Evolutionary conservation across 2,113 vertebrate species (phyloP), one percentile per base, ranked within the genome.

Genomic region (Ifrita kowaldi): DNA sequence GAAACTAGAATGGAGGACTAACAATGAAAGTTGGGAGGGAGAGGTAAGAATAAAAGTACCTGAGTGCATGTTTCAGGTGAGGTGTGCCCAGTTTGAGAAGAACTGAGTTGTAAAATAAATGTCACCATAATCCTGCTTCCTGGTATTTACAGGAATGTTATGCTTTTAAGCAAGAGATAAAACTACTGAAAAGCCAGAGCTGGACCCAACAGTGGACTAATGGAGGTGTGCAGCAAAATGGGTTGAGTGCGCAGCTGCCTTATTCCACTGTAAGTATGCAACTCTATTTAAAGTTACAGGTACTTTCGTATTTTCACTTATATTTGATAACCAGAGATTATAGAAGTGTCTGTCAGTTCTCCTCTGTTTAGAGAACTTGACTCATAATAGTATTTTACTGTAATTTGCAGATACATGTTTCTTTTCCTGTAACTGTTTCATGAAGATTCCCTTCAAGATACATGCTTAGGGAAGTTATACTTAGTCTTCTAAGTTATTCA

Each of bases 111-210:
- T 26, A 4, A 79, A 53, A 39, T 47, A 57, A 79, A 65, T 39
- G 16, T 76, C 46, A 57, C 22, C 1, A 2, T 91, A 62, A 85
- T 79, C 20, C 63, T 81, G 32, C 89, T 87, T 94, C 32, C 49
- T 92, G 32, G 28, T 94, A n/a, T 79, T 96, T 87, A 49, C 81
- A 96, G 94, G 78, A 59, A 41, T 89, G 57, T 41, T 71, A 74
- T 90, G 86, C 80, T 84, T 85, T 68, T 96, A 83, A 87, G 60
- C 26, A 70, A 81, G 77, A 88, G 64, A 26, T 6, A 81, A 73
- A 78, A n/a, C n/a, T 89, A 56, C 46, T 75, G 65, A 60, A 37
- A 49, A 46, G 39, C 44, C 60, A 47, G 68, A 74, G 21, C 63
- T 65, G 63, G 59, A 57, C 63, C 21, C 35, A 70, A 2, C 56